Conservation (phyloP, 2,888 invertebrate species). For the Drosophila infuscata region DNA sequence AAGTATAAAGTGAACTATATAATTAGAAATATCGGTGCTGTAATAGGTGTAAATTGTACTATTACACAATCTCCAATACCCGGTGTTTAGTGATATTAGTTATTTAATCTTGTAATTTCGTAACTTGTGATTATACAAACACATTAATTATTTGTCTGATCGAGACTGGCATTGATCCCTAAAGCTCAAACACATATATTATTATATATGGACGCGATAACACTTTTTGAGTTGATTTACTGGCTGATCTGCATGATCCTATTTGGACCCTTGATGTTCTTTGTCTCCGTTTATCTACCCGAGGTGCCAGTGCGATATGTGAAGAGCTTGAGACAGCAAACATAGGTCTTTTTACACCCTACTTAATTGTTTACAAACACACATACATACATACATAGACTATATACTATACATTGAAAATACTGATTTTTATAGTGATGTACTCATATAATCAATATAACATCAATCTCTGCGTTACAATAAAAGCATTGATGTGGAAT, state of each 20-base stretch:
- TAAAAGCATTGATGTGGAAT: conserved; percentile 42
- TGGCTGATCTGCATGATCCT: conserved; percentile 88
- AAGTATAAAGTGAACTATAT: conserved; percentile 64
- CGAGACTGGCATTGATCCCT: conserved; percentile 41
- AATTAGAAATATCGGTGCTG: conserved; percentile 72
- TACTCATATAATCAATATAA: conserved; percentile 43
- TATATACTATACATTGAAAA: conserved; percentile 3
- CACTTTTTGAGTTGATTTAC: conserved; percentile 84
- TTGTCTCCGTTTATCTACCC: conserved; percentile 87
- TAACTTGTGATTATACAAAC: conserved; percentile 22
- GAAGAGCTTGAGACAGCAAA: conserved; percentile 85
- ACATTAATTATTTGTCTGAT: conserved; percentile 52
- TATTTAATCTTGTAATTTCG: conserved; percentile 55
- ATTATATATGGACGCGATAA: conserved; percentile 73
- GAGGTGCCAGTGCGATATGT: conserved; percentile 89
- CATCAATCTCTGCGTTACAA: conserved; percentile 34
- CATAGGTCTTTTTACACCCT: conserved; percentile 48
- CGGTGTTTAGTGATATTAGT: conserved; percentile 80
- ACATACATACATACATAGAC: conserved; percentile 58
- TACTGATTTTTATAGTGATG: conserved; percentile 38
- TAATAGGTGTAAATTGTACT: conserved; percentile 57
- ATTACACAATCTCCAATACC: conserved; percentile 59
- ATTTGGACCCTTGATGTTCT: conserved; percentile 89
- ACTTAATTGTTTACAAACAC: conserved; percentile 29
- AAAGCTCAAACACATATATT: conserved; percentile 2